Percentiles rank a stretch among this genome's conserved stretches.
These are phyloP conservation scores for Paracanthobrama guichenoti DNA, from an alignment of 2,113 vertebrate species.

Conservation along the genomic window DNA sequence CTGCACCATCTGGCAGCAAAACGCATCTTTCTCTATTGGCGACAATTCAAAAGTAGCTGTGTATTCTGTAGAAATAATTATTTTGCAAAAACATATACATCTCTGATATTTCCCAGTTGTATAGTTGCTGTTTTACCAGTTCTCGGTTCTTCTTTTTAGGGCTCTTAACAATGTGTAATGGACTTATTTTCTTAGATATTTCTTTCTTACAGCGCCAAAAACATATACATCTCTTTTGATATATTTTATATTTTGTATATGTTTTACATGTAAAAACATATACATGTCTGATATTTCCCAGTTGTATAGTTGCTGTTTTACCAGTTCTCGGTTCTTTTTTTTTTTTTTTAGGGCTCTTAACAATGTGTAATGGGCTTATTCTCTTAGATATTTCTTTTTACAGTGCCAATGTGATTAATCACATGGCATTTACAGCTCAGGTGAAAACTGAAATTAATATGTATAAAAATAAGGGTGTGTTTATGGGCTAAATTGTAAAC, in stretches of 20 bases:
- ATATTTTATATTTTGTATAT: no score
- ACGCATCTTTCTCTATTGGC: neutral
- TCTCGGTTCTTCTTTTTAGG: neutral
- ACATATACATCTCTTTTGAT: no score
- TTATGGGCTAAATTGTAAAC: neutral
- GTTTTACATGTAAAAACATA: neutral
- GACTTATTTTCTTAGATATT: neutral
- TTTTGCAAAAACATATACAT: neutral
- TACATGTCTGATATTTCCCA: neutral
- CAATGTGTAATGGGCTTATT: neutral
- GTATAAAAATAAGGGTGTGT: neutral
- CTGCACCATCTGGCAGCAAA: constrained; percentile 9
- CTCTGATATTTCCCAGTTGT: neutral
- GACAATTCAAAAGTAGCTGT: neutral
- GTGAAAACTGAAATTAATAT: neutral
- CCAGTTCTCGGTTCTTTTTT: neutral
- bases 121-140: neutral
- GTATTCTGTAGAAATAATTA: neutral
- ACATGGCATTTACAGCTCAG: neutral
- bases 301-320: neutral
- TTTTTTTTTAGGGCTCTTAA: neutral
- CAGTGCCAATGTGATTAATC: neutral
- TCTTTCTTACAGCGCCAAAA: neutral
- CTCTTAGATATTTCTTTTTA: neutral
- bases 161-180: neutral